Evolutionary conservation across 2,888 invertebrate species (phyloP), one percentile per base, ranked within the genome.

Genomic region (Tenthredo mesomela): DNA sequence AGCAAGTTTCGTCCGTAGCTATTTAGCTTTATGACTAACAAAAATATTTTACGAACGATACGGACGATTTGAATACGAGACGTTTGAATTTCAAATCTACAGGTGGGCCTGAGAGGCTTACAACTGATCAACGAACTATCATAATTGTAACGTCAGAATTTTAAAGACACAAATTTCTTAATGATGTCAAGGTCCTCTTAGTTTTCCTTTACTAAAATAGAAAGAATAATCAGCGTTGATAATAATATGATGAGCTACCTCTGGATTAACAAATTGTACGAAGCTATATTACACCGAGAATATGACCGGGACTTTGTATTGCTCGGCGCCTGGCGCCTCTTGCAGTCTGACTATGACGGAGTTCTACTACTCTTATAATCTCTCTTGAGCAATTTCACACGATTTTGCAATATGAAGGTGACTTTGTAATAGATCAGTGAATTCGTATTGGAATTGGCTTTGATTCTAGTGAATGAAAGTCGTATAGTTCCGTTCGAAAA

Each of bases 341-440:
- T 33, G 67, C 33, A 33, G 67, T 67, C 67, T 67, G 67, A 67
- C 67, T 67, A 67, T 33, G 67, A 33, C 67, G 67, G 33, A 15
- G 29, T 67, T 67, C 18, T 67, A 67, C 67, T 33, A 67, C 67
- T 67, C 33, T 18, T 67, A 29, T 33, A 33, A 29, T 67, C 67
- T 67, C 67, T 67, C 67, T 67, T 33, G 33, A 33, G 67, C 33
- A 67, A 67, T 67, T 67, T 67, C 67, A 33, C 33, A 33, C 67
- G 33, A 67, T 67, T 67, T 67, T 33, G 67, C 67, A 67, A 67
- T 67, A 67, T 33, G 33, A 67, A 67, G 33, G 67, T 67, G 67
- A 67, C 67, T 67, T 29, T 33, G 15, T 33, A 3, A 61, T 61
- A 25, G 33, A 33, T 7, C 67, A 10, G 15, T 67, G 33, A 25